These are phyloP conservation scores for Papilio gigon DNA, from an alignment of 2,888 invertebrate species.

Conservation along the genomic window DNA sequence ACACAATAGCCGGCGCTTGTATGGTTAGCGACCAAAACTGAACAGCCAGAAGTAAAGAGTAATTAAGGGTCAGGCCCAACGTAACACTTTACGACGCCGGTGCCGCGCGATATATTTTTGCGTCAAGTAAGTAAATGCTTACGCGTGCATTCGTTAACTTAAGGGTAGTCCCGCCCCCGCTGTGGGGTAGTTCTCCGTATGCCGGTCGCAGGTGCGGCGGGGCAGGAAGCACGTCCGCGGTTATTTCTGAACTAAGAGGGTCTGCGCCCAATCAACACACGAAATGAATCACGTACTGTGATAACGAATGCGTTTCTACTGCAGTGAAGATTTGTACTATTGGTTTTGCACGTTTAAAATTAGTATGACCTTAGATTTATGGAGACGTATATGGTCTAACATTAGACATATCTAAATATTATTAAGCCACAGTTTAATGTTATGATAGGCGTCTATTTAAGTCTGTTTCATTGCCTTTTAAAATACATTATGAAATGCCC, in stretches of 20 bases:
- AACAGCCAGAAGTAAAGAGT: not conserved
- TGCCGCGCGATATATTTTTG: not conserved
- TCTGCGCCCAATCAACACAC: slow-evolving; percentile 6
- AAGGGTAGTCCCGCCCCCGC: slow-evolving; percentile 13
- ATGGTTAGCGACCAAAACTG: not conserved
- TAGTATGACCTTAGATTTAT: not conserved
- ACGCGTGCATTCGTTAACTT: not conserved
- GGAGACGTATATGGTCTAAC: too few relatives aligned
- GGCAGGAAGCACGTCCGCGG: slow-evolving; percentile 51
- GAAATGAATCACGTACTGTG: slow-evolving; percentile 25
- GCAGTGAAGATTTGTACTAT: too few relatives aligned
- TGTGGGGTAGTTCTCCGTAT: slow-evolving; percentile 28
- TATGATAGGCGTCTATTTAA: too few relatives aligned
- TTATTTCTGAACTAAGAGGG: slow-evolving; percentile 47
- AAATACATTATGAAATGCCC: not conserved
- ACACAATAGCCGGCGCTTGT: not conserved
- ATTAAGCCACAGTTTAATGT: too few relatives aligned
- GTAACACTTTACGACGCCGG: too few relatives aligned
- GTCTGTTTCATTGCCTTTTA: too few relatives aligned
- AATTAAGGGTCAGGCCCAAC: too few relatives aligned
- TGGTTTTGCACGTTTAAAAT: too few relatives aligned
- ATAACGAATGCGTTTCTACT: slow-evolving; percentile 12
- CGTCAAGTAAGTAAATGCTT: not conserved
- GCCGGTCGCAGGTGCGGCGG: slow-evolving; percentile 31
- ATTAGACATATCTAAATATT: too few relatives aligned